A percentile compares a stretch with the other conserved stretches of the same genome.
Conservation (phyloP, 2,888 invertebrate genomes). For the Polydesmus complanatus region DNA sequence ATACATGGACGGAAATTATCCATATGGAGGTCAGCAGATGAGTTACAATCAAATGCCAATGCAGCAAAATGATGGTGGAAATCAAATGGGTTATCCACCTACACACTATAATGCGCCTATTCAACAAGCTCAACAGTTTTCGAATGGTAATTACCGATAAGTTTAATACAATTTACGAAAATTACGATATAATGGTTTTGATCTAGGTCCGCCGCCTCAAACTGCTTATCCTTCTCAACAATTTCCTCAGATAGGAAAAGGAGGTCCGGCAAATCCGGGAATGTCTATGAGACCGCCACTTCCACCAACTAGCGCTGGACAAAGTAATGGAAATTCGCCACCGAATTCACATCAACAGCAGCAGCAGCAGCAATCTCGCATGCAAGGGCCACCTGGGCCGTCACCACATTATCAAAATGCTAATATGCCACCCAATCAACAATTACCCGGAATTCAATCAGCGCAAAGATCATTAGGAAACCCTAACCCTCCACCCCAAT, state of each 20-base stretch:
- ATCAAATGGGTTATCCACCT: constrained; percentile 5
- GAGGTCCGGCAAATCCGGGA: background rate
- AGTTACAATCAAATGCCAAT: background rate
- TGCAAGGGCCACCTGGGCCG: background rate
- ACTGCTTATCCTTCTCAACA: constrained; percentile 14
- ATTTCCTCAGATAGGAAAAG: background rate
- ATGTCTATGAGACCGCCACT: background rate
- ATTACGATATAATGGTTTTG: constrained; percentile 10
- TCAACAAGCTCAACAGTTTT: constrained; percentile 15
- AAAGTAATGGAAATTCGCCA: background rate
- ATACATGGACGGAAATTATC: background rate
- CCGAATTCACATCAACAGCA: background rate
- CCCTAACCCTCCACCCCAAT: background rate
- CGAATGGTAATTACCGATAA: constrained; percentile 2
- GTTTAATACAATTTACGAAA: background rate
- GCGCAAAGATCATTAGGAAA: background rate
- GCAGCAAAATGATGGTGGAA: background rate
- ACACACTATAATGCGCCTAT: constrained; percentile 9
- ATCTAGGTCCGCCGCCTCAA: constrained; percentile 16
- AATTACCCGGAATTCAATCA: background rate
- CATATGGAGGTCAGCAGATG: background rate
- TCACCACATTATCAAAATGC: background rate
- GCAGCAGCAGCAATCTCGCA: background rate
- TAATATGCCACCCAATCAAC: background rate
- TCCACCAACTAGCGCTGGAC: background rate